Conservation (phyloP, 2,113 vertebrate species). For the Urocolius indicus region DNA sequence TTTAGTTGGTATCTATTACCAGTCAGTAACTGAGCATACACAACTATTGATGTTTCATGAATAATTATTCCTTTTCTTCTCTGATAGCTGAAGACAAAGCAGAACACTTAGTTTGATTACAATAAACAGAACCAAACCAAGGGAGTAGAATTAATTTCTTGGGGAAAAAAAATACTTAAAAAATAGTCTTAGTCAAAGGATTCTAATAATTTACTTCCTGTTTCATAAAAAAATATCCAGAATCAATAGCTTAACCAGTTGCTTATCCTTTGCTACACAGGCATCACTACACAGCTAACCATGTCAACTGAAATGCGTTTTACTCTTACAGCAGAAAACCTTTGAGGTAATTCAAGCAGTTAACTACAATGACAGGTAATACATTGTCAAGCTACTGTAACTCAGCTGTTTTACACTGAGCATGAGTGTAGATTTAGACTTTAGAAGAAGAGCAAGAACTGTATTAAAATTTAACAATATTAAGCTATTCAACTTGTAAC, state of each 20-base stretch:
- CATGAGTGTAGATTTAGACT: background rate
- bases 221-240: background rate
- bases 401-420: background rate
- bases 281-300: background rate
- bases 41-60: constrained; percentile 85
- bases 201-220: background rate
- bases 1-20: constrained; percentile 90
- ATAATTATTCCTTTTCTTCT: constrained; percentile 94
- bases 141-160: background rate
- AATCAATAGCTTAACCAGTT: background rate
- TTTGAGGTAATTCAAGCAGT: background rate
- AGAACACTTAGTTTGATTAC: background rate
- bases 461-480: background rate
- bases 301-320: background rate
- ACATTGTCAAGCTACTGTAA: background rate
- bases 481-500: background rate
- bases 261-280: background rate
- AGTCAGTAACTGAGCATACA: constrained; percentile 91
- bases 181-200: background rate
- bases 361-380: background rate
- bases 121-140: background rate
- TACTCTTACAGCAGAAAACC: background rate
- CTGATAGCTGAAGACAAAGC: constrained; percentile 78
- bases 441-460: background rate
- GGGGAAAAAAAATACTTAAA: background rate